Base-by-base conservation (phyloP, 1,140 invertebrate genomes). In the Hirudo medicinalis region DNA sequence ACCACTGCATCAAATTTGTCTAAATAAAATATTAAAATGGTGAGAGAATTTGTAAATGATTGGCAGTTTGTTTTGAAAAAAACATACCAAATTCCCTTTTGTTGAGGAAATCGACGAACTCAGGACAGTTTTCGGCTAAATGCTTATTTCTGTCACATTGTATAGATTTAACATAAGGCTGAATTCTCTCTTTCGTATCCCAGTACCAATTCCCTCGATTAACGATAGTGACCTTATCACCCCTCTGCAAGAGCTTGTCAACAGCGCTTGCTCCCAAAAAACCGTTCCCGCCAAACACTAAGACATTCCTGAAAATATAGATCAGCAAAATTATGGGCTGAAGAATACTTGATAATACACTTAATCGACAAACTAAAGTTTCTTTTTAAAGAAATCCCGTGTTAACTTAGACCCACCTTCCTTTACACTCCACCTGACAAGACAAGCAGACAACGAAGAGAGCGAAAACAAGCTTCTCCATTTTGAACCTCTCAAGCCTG, bases 171-270 rank as follows among this genome's bases (percentile, higher is more conserved):
- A 83, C 79, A 67, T 75, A 75, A 0, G 82, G 82, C 55, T 80
- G 79, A 66, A 84, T 79, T 53, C 77, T 73, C 17, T 71, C 74
- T 0, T 72, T 75, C 9, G 79, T 78, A 75, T 85, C 83, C 81
- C 82, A 85, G 74, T 84, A 82, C 82, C 82, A 83, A 76, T 83
- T 83, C 0, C 83, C 83, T 9, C 84, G 75, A 73, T 81, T 84
- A 13, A 83, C 77, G 9, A 83, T 55, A 3, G 78, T 79, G 0
- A 84, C 73, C 53, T 78, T 75, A 29, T 72, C 69, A n/a, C 74
- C 77, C 15, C 74, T 74, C 20, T 75, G 66, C 6, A 83, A 67
- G 49, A 84, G 72, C 40, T 76, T 67, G 43, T 79, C 76, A 0
- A 81, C 79, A 22, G 79, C 78, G 43, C 78, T 77, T 13, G 79